phyloP scores from a whole-genome alignment of 2,113 vertebrate genomes.

The Larimichthys crocea region DNA sequence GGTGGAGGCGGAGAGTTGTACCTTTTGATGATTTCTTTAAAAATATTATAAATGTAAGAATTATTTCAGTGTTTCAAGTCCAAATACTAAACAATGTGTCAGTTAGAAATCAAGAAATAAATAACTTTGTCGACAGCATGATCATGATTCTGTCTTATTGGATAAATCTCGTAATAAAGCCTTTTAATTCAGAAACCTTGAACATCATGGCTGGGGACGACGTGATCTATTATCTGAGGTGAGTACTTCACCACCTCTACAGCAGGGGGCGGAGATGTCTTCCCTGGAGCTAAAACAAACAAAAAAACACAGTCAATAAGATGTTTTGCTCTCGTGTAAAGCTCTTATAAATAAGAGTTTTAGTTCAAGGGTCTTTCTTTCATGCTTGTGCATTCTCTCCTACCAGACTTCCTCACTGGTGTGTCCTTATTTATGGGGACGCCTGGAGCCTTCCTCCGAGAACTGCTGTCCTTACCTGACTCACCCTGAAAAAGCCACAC shows the following conservation, averaged over 20 bases:
- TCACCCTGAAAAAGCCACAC: constrained; percentile 45
- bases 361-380: constrained; percentile 4
- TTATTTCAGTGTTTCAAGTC: neutral
- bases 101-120: neutral
- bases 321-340: neutral
- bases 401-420: constrained; percentile 70
- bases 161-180: neutral
- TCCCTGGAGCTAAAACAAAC: constrained; percentile 73
- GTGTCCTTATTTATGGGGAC: constrained; percentile 60
- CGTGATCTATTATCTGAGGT: constrained; percentile 83
- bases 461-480: constrained; percentile 58
- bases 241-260: constrained; percentile 89
- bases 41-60: neutral
- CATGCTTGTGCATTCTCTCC: constrained; percentile 22
- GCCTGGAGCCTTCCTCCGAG: constrained; percentile 42
- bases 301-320: constrained; percentile 3
- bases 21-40: constrained; percentile 89
- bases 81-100: neutral
- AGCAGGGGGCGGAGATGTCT: constrained; percentile 68
- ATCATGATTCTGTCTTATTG: neutral
- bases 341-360: constrained; percentile 6
- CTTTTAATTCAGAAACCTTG: constrained; percentile 69
- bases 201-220: constrained; percentile 91
- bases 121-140: neutral
- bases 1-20: constrained; percentile 85